A percentile compares a stretch with the other conserved stretches of the same genome.
phyloP scores from a whole-genome alignment of 2,113 vertebrate genomes.

The Pangasianodon gigas region DNA sequence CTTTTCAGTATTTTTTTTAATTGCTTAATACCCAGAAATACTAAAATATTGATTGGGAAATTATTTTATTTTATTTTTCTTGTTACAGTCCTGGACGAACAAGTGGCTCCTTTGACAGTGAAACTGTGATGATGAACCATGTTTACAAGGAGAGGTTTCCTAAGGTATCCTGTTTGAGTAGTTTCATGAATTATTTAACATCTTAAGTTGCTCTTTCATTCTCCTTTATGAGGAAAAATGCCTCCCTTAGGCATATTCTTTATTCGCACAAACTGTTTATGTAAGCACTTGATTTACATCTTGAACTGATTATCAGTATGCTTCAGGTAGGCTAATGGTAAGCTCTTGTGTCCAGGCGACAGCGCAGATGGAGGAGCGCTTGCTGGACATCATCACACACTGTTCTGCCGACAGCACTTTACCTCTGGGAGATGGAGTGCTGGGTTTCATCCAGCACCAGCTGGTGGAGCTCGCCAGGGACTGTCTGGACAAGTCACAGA shows the following conservation, averaged over 20 bases:
- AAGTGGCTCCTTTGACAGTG: constrained; percentile 86
- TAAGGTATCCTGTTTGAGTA: constrained; percentile 76
- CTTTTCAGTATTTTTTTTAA: not conserved
- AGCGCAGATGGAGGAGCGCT: constrained; percentile 93
- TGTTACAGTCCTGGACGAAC: constrained; percentile 85
- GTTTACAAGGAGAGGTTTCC: constrained; percentile 97
- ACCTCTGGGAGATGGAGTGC: constrained; percentile 88
- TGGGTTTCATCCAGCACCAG: constrained; percentile 99
- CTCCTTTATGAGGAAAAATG: not conserved
- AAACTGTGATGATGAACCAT: constrained; percentile 98
- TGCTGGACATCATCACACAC: constrained; percentile 85
- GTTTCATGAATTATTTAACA: not conserved
- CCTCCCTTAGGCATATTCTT: not conserved
- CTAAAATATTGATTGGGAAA: not conserved
- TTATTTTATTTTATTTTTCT: constrained; percentile 7
- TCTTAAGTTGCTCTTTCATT: not conserved
- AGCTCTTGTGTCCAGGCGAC: constrained; percentile 80
- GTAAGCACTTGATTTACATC: not conserved
- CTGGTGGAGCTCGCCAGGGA: constrained; percentile 91
- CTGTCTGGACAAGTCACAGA: constrained; percentile 92
- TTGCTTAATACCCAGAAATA: not conserved
- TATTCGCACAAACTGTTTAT: not conserved
- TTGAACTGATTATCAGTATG: not conserved
- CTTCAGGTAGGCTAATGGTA: not conserved
- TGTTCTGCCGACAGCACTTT: constrained; percentile 81